These are phyloP conservation scores for Thysanoteuthis rhombus DNA, from an alignment of 2,888 invertebrate species.

Conservation along the genomic window DNA sequence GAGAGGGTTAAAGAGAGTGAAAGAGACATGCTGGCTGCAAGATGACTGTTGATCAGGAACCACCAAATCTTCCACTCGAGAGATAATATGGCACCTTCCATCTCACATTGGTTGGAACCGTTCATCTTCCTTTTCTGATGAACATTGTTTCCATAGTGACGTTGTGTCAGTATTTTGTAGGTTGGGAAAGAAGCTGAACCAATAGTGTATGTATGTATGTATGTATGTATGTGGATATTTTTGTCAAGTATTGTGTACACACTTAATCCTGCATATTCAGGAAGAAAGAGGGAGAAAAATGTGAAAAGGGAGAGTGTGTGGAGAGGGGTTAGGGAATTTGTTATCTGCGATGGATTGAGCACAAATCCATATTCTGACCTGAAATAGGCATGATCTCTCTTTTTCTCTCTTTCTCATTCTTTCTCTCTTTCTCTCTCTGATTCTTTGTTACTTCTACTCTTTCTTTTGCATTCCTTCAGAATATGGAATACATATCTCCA, in stretches of 20 bases:
- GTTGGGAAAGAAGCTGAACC: not conserved
- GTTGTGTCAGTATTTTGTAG: not conserved
- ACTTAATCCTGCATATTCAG: not conserved
- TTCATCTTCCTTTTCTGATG: not conserved
- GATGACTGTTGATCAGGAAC: not conserved
- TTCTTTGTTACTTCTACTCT: no score
- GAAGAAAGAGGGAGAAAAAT: not conserved
- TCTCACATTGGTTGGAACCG: not conserved
- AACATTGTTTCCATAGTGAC: constrained; percentile 12
- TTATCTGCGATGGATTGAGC: not conserved
- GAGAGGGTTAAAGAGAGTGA: not conserved
- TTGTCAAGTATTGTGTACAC: not conserved
- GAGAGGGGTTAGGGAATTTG: not conserved
- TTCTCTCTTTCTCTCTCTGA: not conserved
- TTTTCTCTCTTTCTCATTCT: not conserved
- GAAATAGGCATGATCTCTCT: not conserved
- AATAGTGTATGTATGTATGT: not conserved
- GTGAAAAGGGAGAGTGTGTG: no score
- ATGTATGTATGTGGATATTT: not conserved
- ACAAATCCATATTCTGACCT: not conserved
- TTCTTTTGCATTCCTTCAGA: not conserved
- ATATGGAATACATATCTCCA: no score
- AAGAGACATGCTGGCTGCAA: not conserved
- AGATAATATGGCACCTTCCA: not conserved
- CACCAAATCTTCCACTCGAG: not conserved